Conservation (phyloP, 2,797 vertebrate species). For the Tolypeutes matacus region DNA sequence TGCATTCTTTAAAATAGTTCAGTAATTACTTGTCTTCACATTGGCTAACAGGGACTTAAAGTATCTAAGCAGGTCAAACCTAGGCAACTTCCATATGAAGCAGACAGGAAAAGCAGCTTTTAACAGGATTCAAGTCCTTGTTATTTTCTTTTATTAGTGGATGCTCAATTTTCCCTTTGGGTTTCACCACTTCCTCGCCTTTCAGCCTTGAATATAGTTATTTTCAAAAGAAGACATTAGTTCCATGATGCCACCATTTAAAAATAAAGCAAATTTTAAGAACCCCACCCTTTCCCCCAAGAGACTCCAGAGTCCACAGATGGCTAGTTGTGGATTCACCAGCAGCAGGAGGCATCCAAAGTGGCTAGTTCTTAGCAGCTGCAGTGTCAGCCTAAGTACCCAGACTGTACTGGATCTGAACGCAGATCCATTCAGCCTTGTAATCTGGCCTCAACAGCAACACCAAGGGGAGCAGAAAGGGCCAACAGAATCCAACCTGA, state of each 20-base stretch:
- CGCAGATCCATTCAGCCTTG: neutral
- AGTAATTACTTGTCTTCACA: neutral
- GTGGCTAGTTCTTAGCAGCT: neutral
- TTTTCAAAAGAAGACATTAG: conserved; percentile 17
- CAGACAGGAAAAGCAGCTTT: neutral
- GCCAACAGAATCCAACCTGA: neutral
- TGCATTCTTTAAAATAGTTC: neutral
- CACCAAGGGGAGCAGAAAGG: neutral
- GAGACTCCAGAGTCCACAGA: neutral
- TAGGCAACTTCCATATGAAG: neutral
- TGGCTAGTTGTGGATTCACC: neutral
- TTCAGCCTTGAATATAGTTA: neutral
- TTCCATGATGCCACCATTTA: neutral
- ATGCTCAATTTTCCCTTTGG: neutral
- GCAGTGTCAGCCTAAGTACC: neutral
- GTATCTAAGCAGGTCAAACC: neutral
- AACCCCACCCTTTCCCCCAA: neutral
- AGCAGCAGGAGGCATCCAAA: neutral
- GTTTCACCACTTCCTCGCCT: neutral
- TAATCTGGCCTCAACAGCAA: neutral
- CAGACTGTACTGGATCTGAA: neutral
- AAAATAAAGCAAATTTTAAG: neutral
- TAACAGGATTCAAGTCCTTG: neutral
- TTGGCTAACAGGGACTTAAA: neutral
- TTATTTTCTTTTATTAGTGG: neutral